These are phyloP conservation scores for Antheraea yamamai DNA, from an alignment of 2,888 invertebrate genomes.

Conservation along the genomic window DNA sequence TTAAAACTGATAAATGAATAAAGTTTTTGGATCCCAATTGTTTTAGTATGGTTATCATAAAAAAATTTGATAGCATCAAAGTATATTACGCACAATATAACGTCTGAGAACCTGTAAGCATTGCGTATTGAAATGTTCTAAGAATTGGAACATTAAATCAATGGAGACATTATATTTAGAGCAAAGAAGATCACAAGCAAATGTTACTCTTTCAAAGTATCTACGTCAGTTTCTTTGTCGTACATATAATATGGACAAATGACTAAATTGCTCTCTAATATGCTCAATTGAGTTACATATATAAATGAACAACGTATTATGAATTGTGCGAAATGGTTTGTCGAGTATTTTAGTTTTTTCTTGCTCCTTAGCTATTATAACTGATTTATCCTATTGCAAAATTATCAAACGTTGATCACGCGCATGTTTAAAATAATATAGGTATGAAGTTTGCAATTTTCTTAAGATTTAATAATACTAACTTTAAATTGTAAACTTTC, in stretches of 20 bases:
- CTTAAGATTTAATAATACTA: background rate
- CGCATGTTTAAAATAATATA: background rate
- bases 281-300: conserved; percentile 12
- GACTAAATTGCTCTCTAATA: conserved; percentile 21
- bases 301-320: conserved; percentile 12
- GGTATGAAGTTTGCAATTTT: background rate
- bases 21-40: too few relatives aligned
- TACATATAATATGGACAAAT: conserved; percentile 20
- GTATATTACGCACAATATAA: too few relatives aligned
- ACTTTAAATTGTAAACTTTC: background rate
- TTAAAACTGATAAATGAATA: too few relatives aligned
- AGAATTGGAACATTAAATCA: background rate
- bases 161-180: background rate
- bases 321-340: conserved; percentile 7
- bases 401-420: background rate
- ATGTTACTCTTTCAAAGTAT: background rate
- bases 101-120: too few relatives aligned
- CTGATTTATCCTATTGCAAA: background rate
- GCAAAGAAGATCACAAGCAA: background rate
- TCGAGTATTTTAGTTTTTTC: background rate
- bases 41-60: too few relatives aligned
- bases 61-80: too few relatives aligned
- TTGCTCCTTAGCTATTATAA: background rate
- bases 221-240: background rate
- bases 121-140: background rate